Percentiles rank a stretch among this genome's conserved stretches.
Conservation (phyloP, 2,888 invertebrate species). For the Orchesellides sinensis region DNA sequence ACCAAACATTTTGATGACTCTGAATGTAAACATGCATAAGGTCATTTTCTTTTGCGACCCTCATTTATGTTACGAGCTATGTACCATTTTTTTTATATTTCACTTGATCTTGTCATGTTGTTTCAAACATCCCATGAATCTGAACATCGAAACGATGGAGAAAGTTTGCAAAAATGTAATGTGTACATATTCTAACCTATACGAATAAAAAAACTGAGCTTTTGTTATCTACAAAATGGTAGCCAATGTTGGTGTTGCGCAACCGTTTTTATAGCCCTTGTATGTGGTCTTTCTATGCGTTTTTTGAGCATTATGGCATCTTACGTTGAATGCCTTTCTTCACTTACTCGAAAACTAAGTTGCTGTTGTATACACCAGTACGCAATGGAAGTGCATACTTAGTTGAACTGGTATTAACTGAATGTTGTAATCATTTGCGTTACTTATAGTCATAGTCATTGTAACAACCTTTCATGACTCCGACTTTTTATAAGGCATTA, state of each 20-base stretch:
- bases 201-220: slow-evolving; percentile 6
- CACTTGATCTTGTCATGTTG: neutral
- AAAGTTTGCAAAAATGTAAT: neutral
- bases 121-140: neutral
- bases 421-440: slow-evolving; percentile 48
- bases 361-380: no score
- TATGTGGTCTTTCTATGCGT: slow-evolving; percentile 3
- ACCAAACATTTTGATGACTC: neutral
- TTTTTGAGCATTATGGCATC: no score
- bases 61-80: slow-evolving; percentile 54
- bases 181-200: neutral
- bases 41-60: slow-evolving; percentile 47
- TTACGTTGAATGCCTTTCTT: no score
- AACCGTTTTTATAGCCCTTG: neutral
- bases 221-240: neutral
- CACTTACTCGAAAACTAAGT: no score
- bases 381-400: neutral
- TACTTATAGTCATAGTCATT: slow-evolving; percentile 8
- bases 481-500: no score
- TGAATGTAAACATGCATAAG: slow-evolving; percentile 13
- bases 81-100: slow-evolving; percentile 17
- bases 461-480: slow-evolving; percentile 35
- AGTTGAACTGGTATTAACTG: slow-evolving; percentile 31
- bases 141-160: no score
- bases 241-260: slow-evolving; percentile 17